phyloP scores from a whole-genome alignment of 2,797 vertebrate species.

The Girardinus metallicus region DNA sequence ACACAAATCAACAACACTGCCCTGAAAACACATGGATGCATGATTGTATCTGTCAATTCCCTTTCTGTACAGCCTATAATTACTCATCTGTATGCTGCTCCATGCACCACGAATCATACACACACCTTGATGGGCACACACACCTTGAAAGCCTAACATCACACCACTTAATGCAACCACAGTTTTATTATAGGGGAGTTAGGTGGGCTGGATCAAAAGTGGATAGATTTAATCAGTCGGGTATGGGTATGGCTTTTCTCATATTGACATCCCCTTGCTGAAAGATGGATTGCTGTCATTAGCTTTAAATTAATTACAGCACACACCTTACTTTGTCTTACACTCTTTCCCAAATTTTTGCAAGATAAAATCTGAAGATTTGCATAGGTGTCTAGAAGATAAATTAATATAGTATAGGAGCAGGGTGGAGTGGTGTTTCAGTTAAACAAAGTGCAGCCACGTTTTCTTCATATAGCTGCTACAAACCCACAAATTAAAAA shows the following conservation, averaged over 20 bases:
- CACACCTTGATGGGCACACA: neutral
- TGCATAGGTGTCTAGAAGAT: neutral
- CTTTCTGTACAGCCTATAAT: constrained; percentile 13
- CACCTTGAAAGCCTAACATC: constrained; percentile 15
- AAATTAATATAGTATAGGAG: neutral
- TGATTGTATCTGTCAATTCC: neutral
- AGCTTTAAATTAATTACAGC: constrained; percentile 43
- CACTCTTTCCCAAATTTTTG: neutral
- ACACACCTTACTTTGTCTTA: neutral
- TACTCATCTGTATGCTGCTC: constrained; percentile 3
- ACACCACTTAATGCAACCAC: constrained; percentile 9
- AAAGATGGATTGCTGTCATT: constrained; percentile 46
- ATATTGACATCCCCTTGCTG: constrained; percentile 33
- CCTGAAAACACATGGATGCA: constrained; percentile 9
- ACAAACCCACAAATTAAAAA: neutral
- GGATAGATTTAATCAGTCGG: constrained; percentile 42
- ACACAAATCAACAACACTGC: constrained; percentile 1
- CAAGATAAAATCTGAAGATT: neutral
- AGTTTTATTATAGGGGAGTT: neutral
- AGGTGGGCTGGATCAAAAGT: constrained; percentile 22
- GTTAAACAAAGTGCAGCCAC: neutral
- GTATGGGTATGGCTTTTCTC: neutral
- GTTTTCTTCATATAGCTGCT: neutral
- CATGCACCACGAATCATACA: constrained; percentile 12
- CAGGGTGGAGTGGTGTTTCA: neutral